Evolutionary conservation across 2,888 invertebrate genomes (phyloP).

Genomic region (Ceratothoa steindachneri): DNA sequence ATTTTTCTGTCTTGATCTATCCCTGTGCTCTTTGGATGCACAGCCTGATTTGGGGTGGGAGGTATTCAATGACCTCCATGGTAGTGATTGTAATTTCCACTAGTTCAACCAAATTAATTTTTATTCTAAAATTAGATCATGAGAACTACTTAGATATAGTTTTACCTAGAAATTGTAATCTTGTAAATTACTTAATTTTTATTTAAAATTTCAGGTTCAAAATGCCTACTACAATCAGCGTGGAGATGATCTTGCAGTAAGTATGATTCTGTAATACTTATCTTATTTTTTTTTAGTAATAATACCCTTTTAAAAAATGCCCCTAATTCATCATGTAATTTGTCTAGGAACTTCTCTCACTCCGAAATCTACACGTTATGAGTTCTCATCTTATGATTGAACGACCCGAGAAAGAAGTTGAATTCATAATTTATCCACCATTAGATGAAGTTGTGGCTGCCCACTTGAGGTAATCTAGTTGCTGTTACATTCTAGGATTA

Average conservation of each 20-base stretch:
- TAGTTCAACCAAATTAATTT: no score
- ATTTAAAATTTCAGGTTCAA: conserved; percentile 33
- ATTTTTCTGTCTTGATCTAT: no score
- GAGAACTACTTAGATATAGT: no score
- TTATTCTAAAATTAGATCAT: no score
- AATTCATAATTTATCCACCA: conserved; percentile 66
- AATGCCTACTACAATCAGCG: conserved; percentile 27
- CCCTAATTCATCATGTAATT: no score
- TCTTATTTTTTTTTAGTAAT: background rate
- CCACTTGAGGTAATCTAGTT: conserved; percentile 67
- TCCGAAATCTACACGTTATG: conserved; percentile 64
- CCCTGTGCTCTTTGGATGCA: no score
- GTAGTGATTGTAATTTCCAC: no score
- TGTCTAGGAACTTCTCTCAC: conserved; percentile 52
- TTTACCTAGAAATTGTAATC: no score
- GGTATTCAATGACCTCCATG: no score
- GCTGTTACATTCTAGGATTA: no score
- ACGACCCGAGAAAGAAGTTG: conserved; percentile 66
- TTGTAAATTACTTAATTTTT: no score
- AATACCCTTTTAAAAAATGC: background rate
- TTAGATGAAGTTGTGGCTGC: conserved; percentile 70
- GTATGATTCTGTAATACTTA: conserved; percentile 9
- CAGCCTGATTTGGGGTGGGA: no score
- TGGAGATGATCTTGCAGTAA: conserved; percentile 39
- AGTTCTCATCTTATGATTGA: conserved; percentile 67